These are phyloP conservation scores for Macrophya alboannulata DNA, from an alignment of 2,888 invertebrate genomes.

Conservation along the genomic window DNA sequence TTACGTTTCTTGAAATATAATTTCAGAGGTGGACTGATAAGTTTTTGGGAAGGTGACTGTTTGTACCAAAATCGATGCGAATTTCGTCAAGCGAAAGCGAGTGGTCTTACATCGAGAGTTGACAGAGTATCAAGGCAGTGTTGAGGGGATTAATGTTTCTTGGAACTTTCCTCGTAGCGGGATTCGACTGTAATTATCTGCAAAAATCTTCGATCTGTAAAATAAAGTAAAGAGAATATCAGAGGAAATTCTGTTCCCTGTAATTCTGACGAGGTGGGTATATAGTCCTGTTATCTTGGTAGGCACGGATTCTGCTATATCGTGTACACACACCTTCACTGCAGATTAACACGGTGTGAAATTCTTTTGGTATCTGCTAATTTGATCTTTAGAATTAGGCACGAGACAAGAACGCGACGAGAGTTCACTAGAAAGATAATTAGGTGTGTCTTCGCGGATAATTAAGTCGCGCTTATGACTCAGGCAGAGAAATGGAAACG, in stretches of 20 bases:
- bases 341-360: not conserved
- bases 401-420: not conserved
- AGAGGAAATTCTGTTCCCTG: not conserved
- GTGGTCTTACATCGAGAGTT: no score
- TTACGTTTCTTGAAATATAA: no score
- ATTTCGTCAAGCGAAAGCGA: no score
- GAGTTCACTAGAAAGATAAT: not conserved
- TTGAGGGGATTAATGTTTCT: not conserved
- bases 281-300: not conserved
- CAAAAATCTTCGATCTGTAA: not conserved
- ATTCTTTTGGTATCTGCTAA: not conserved
- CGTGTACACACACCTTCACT: not conserved
- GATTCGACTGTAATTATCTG: not conserved
- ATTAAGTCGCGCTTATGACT: not conserved
- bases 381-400: not conserved
- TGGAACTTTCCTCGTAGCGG: not conserved
- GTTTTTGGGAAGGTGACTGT: no score
- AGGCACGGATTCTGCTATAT: not conserved
- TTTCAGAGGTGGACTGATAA: no score
- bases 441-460: not conserved
- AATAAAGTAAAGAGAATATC: not conserved
- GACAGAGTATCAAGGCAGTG: no score
- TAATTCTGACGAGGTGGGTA: not conserved
- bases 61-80: no score
- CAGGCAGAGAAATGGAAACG: not conserved